A percentile compares a stretch with the other conserved stretches of the same genome.
phyloP scores from a whole-genome alignment of 2,888 invertebrate species.

The Kryphioiulus occultus region DNA sequence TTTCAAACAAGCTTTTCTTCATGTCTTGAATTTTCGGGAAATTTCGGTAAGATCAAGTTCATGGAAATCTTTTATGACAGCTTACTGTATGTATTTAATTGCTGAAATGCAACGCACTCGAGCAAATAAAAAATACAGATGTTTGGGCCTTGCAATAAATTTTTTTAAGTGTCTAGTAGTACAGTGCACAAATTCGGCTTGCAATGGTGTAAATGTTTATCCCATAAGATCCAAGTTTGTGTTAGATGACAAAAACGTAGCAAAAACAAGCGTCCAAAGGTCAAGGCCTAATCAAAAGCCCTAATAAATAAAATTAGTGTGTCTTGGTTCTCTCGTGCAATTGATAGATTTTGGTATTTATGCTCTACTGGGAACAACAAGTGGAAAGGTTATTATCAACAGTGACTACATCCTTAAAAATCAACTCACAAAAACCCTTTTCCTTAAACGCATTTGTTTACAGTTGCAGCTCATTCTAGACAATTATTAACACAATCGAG shows the following conservation, averaged over 20 bases:
- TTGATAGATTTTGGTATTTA: no score
- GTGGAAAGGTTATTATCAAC: background rate
- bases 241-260: no score
- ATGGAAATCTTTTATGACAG: background rate
- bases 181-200: no score
- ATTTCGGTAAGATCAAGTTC: background rate
- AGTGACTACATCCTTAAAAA: background rate
- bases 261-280: background rate
- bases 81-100: no score
- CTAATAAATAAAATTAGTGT: no score
- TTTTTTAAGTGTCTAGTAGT: no score
- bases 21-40: background rate
- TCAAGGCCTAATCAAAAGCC: background rate
- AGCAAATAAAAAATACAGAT: no score
- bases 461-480: background rate
- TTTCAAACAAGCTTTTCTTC: background rate
- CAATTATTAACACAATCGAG: background rate
- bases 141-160: no score
- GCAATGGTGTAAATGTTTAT: no score
- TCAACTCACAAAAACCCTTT: background rate
- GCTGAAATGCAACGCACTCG: no score
- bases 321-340: no score
- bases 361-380: background rate
- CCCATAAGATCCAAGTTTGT: no score
- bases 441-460: background rate